A percentile compares a stretch with the other conserved stretches of the same genome.
These are phyloP conservation scores for Pollenia angustigena DNA, from an alignment of 2,888 invertebrate species.

Conservation along the genomic window DNA sequence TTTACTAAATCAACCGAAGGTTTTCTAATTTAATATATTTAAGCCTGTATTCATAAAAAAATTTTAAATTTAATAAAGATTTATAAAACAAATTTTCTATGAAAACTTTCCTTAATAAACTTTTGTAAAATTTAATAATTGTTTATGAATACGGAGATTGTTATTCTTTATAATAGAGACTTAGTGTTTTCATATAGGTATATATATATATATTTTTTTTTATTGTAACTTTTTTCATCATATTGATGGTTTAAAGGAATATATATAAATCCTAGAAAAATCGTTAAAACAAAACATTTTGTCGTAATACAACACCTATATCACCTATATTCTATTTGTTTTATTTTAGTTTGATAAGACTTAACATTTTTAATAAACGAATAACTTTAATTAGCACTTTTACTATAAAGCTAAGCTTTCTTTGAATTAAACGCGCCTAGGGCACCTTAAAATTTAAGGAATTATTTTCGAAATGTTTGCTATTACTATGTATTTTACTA, in stretches of 20 bases:
- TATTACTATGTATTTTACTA: neutral
- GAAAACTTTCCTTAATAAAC: no score
- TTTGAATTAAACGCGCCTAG: slow-evolving; percentile 45
- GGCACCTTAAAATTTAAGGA: slow-evolving; percentile 19
- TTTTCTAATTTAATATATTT: no score
- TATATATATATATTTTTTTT: neutral
- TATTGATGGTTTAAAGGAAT: slow-evolving; percentile 65
- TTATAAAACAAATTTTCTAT: no score
- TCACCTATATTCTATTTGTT: neutral
- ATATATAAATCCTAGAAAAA: slow-evolving; percentile 22
- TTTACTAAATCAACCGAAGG: no score
- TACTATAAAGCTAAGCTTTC: slow-evolving; percentile 65
- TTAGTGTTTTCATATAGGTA: no score
- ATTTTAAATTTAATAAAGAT: no score
- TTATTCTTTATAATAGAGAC: no score
- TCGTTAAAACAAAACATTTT: slow-evolving; percentile 27
- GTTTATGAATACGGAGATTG: no score
- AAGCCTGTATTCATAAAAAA: no score
- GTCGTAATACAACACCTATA: neutral
- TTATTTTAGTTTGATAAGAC: neutral
- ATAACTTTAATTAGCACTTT: slow-evolving; percentile 16
- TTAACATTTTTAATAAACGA: neutral
- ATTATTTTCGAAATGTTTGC: neutral
- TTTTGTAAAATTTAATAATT: no score
- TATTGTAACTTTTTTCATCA: slow-evolving; percentile 52